Conservation (phyloP, 2,888 invertebrate species). For the Ashinkailepas kermadecensis region DNA sequence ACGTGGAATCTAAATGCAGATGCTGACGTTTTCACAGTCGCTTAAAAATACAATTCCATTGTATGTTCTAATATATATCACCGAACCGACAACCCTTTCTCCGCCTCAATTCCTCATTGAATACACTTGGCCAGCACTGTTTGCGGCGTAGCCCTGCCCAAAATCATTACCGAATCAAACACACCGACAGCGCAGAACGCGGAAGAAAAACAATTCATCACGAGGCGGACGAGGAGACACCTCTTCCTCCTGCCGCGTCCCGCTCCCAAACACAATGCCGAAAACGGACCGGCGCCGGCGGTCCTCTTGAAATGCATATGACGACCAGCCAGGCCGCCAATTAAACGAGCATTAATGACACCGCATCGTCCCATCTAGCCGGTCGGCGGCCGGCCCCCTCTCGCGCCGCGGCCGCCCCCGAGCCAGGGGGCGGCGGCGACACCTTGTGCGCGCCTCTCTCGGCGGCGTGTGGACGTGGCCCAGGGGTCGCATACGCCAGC, state of each 20-base stretch:
- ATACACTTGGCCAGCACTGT: background rate
- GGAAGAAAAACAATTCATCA: background rate
- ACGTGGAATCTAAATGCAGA: too few species aligned
- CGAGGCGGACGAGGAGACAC: too few species aligned
- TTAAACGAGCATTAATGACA: slow-evolving; percentile 13
- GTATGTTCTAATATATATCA: too few species aligned
- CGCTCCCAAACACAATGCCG: background rate
- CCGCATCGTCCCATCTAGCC: background rate
- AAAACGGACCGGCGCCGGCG: background rate
- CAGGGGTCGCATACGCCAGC: too few species aligned
- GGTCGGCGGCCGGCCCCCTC: background rate
- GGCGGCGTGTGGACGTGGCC: too few species aligned
- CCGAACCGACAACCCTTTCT: too few species aligned
- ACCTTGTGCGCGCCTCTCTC: background rate
- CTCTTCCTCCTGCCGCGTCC: background rate
- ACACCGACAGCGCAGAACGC: background rate
- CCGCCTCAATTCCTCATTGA: too few species aligned
- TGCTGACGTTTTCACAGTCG: too few species aligned
- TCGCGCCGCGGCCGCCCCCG: background rate
- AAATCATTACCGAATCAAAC: slow-evolving; percentile 20
- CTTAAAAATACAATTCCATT: too few species aligned
- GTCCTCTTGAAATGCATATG: slow-evolving; percentile 19
- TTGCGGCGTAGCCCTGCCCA: background rate
- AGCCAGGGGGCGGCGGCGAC: background rate
- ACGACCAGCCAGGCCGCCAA: background rate